A percentile compares a stretch with the other conserved stretches of the same genome.
Conservation (phyloP, 2,113 vertebrate species). For the Noctilio leporinus region DNA sequence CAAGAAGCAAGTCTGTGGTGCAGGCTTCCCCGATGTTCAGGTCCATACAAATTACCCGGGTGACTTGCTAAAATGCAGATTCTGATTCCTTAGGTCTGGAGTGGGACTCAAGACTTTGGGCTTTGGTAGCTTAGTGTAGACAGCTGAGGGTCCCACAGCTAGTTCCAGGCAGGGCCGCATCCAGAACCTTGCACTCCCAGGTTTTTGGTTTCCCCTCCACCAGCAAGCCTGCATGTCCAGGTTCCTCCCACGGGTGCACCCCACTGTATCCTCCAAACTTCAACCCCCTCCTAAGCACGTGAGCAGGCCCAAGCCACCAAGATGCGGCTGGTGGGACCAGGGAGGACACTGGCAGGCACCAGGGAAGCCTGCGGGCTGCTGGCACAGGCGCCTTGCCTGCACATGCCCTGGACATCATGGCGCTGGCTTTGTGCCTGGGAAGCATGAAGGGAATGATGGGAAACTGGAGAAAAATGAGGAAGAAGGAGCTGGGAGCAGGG, state of each 20-base stretch:
- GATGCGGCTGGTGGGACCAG: background rate
- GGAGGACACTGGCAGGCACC: rapidly evolving
- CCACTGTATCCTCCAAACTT: background rate
- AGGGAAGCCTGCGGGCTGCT: background rate
- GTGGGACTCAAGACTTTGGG: background rate
- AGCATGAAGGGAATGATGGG: background rate
- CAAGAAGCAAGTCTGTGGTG: background rate
- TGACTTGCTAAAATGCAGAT: background rate
- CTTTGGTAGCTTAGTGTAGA: background rate
- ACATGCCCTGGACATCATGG: background rate
- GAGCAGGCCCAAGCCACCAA: background rate
- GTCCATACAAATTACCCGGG: background rate
- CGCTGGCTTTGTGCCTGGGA: background rate
- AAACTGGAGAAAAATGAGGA: background rate
- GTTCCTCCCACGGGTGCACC: background rate
- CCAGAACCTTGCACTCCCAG: background rate
- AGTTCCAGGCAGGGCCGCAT: no score
- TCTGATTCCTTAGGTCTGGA: background rate
- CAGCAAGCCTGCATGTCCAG: background rate
- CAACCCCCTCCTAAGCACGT: background rate
- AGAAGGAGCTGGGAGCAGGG: background rate
- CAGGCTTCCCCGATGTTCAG: background rate
- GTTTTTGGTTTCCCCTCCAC: background rate
- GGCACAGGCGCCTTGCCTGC: background rate
- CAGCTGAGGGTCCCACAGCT: background rate